These are phyloP conservation scores for Carcinoscorpius rotundicauda DNA, from an alignment of 1,140 invertebrate genomes.

Conservation along the genomic window DNA sequence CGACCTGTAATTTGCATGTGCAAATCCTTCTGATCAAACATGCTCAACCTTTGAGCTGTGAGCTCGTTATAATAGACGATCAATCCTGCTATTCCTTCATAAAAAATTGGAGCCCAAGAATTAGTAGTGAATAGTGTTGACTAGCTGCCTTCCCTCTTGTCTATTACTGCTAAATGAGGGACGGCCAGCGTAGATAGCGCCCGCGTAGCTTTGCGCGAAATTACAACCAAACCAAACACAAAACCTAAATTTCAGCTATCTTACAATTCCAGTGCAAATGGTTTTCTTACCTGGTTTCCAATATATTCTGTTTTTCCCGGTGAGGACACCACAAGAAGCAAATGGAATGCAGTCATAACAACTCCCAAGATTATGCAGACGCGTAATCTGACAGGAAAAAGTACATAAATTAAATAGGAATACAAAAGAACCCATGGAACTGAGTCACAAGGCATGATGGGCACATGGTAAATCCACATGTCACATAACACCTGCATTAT, in stretches of 20 bases:
- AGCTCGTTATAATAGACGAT: too few relatives aligned
- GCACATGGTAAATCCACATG: conserved; percentile 22
- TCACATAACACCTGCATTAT: conserved; percentile 24
- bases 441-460: conserved; percentile 36
- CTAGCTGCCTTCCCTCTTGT: background rate
- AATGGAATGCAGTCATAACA: conserved; percentile 30
- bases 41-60: too few relatives aligned
- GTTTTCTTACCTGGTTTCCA: conserved; percentile 13
- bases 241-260: background rate
- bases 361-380: conserved; percentile 46
- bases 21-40: too few relatives aligned
- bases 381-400: conserved; percentile 55
- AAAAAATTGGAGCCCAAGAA: too few relatives aligned
- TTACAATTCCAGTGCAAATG: background rate
- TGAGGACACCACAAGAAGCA: conserved; percentile 42
- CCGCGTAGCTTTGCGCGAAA: background rate
- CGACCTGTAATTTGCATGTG: too few relatives aligned
- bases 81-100: too few relatives aligned
- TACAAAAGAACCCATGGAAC: conserved; percentile 67
- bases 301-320: conserved; percentile 13
- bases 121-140: background rate
- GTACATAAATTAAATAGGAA: conserved; percentile 71
- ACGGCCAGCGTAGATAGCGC: background rate
- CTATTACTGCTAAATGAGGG: background rate
- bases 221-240: conserved; percentile 1